Conservation (phyloP, 2,113 vertebrate species). For the Larimichthys crocea region DNA sequence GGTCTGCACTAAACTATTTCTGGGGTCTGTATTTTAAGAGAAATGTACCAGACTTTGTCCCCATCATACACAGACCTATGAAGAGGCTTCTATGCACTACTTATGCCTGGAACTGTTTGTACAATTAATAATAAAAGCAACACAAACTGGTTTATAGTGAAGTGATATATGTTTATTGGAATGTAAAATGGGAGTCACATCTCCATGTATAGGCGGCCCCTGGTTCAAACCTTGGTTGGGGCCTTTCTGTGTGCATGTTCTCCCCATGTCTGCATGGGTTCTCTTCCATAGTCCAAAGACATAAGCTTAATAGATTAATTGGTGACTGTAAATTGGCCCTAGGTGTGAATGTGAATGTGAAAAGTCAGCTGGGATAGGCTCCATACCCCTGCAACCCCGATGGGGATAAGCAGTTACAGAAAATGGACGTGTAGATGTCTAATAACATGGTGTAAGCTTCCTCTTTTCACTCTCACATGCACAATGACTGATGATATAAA, state of each 20-base stretch:
- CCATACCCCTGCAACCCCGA: no score
- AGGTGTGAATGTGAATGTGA: not conserved
- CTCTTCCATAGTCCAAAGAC: no score
- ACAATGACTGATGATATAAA: not conserved
- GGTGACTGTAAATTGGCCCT: no score
- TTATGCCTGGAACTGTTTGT: constrained; percentile 47
- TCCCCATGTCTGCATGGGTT: no score
- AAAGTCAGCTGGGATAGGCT: no score
- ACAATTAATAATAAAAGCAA: constrained; percentile 61
- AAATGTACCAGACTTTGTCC: constrained; percentile 26
- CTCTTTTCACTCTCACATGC: not conserved
- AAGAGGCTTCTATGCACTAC: constrained; percentile 57
- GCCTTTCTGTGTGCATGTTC: no score
- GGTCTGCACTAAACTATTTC: constrained; percentile 41
- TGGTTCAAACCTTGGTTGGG: no score
- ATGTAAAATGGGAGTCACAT: not conserved
- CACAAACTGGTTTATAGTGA: constrained; percentile 20
- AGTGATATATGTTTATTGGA: not conserved
- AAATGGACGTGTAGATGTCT: no score
- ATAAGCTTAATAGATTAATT: no score
- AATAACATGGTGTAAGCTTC: not conserved
- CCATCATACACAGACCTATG: constrained; percentile 7
- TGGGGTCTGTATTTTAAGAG: constrained; percentile 9
- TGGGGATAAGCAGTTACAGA: no score
- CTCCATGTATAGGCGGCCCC: no score